These are phyloP conservation scores for Hoplodrina ambigua DNA, from an alignment of 2,888 invertebrate species.

Conservation along the genomic window DNA sequence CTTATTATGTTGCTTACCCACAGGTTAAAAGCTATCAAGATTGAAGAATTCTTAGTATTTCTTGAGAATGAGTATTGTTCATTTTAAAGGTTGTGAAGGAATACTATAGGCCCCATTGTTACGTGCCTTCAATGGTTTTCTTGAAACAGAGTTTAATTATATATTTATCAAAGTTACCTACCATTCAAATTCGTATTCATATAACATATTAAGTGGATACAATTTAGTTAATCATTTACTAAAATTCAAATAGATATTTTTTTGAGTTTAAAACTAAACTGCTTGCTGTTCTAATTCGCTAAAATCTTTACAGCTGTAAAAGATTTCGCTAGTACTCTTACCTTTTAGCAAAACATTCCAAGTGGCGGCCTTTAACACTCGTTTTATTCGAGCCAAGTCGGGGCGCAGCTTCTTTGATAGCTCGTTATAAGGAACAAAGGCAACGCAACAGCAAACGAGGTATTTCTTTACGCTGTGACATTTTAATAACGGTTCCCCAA, in stretches of 20 bases:
- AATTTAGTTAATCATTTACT: neutral
- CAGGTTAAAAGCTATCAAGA: constrained; percentile 80
- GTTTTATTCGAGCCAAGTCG: constrained; percentile 71
- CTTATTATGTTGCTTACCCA: constrained; percentile 84
- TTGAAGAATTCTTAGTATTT: constrained; percentile 70
- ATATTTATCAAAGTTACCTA: constrained; percentile 13
- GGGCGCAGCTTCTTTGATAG: constrained; percentile 72
- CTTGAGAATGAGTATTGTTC: constrained; percentile 75
- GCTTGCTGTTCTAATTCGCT: constrained; percentile 43
- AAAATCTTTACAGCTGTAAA: constrained; percentile 53
- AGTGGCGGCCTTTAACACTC: constrained; percentile 75
- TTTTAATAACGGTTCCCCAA: constrained; percentile 77
- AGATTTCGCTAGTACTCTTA: constrained; percentile 68
- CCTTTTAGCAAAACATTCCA: constrained; percentile 72
- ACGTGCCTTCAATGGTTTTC: constrained; percentile 44
- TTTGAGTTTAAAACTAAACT: constrained; percentile 6
- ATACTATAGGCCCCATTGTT: constrained; percentile 67
- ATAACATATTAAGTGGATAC: constrained; percentile 5
- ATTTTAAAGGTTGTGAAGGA: constrained; percentile 71
- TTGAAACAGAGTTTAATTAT: constrained; percentile 36
- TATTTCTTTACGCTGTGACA: constrained; percentile 80
- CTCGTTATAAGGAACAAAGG: constrained; percentile 85
- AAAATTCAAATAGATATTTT: neutral
- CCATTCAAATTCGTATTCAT: constrained; percentile 33
- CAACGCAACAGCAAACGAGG: constrained; percentile 80